These are phyloP conservation scores for Phalloptychus januarius DNA, from an alignment of 2,797 vertebrate species.

Conservation along the genomic window DNA sequence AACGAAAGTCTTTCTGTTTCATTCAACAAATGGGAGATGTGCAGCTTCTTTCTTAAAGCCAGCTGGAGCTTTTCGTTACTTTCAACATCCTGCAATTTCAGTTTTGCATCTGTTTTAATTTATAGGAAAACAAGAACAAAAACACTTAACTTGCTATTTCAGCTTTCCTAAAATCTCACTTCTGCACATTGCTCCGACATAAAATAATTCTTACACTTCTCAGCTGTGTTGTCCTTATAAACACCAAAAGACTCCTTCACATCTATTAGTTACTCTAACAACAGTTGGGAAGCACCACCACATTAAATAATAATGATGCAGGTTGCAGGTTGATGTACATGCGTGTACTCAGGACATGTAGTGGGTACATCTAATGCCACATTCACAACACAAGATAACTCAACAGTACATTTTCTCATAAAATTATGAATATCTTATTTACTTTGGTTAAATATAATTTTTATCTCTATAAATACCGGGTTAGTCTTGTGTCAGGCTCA, in stretches of 20 bases:
- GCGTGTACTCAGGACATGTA: constrained; percentile 33
- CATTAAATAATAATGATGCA: constrained; percentile 65
- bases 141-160: neutral
- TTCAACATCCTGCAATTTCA: neutral
- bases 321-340: no score
- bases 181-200: neutral
- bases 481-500: neutral
- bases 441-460: neutral
- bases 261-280: constrained; percentile 54
- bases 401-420: constrained; percentile 3
- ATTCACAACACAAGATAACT: constrained; percentile 9
- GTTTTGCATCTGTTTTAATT: neutral
- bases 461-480: neutral
- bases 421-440: neutral
- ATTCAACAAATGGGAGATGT: neutral
- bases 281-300: constrained; percentile 26
- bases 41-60: neutral
- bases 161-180: neutral
- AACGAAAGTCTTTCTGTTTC: neutral
- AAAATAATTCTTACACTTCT: neutral
- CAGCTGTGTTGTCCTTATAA: constrained; percentile 33
- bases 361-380: neutral
- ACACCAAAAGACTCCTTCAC: constrained; percentile 25
- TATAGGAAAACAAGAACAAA: neutral
- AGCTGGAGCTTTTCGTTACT: neutral